phyloP scores from a whole-genome alignment of 2,797 vertebrate genomes.

The Crenichthys baileyi region DNA sequence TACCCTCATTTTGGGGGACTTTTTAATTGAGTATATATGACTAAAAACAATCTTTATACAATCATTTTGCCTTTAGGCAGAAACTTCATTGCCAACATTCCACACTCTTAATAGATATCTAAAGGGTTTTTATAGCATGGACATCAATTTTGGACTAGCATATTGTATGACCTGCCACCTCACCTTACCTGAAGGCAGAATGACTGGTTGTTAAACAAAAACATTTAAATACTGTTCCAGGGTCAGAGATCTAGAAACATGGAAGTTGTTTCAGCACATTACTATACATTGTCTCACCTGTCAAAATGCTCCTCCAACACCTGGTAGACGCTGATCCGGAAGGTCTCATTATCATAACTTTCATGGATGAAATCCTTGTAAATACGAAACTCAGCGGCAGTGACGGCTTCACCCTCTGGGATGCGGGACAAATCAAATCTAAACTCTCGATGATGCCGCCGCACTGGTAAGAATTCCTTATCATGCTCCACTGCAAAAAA shows the following conservation, averaged over 20 bases:
- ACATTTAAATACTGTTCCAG: not conserved
- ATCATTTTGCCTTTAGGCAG: not conserved
- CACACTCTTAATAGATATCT: not conserved
- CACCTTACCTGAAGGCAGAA: not conserved
- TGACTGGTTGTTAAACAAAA: not conserved
- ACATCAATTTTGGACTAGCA: not conserved
- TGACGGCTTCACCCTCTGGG: slow-evolving; percentile 95
- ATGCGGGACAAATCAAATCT: slow-evolving; percentile 94
- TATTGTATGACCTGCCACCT: not conserved
- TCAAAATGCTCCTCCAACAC: slow-evolving; percentile 93
- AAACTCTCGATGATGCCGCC: slow-evolving; percentile 93
- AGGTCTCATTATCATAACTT: slow-evolving; percentile 93
- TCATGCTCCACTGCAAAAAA: slow-evolving; percentile 91
- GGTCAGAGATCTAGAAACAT: not conserved
- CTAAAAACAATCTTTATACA: not conserved
- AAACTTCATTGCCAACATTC: not conserved
- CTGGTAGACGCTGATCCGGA: slow-evolving; percentile 95
- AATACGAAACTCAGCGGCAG: slow-evolving; percentile 95
- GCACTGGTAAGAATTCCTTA: slow-evolving; percentile 91
- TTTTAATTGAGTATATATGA: too few species aligned
- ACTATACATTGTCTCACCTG: slow-evolving; percentile 79
- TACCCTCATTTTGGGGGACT: too few species aligned
- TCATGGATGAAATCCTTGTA: slow-evolving; percentile 96
- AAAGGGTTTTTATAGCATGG: not conserved
- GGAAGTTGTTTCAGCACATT: not conserved